Conservation (phyloP, 2,113 vertebrate genomes). For the Hypocryptadius cinnamomeus region DNA sequence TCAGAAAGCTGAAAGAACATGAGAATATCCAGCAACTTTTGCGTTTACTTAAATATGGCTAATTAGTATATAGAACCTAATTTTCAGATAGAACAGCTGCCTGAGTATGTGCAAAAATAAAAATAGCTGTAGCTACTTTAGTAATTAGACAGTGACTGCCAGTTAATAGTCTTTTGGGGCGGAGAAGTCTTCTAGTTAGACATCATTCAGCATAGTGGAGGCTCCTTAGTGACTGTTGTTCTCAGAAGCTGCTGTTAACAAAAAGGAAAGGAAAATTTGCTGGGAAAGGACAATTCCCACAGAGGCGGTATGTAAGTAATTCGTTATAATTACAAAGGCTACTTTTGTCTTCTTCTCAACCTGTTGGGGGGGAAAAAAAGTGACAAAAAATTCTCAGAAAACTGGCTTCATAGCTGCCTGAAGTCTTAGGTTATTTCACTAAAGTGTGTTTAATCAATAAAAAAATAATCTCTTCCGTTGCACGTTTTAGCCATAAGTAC, state of each 20-base stretch:
- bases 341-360: neutral
- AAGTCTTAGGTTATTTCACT: neutral
- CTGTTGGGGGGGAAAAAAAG: neutral
- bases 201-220: neutral
- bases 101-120: neutral
- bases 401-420: neutral
- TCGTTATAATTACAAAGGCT: neutral
- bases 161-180: neutral
- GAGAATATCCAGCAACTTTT: neutral
- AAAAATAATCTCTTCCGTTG: neutral
- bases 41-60: neutral
- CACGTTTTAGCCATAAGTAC: neutral
- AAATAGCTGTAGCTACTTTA: neutral
- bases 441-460: neutral
- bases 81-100: neutral
- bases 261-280: neutral
- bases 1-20: neutral
- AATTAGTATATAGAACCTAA: neutral
- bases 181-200: neutral
- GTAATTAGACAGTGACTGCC: neutral
- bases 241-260: neutral
- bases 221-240: neutral
- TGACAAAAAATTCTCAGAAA: neutral
- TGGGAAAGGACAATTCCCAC: neutral
- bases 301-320: neutral